Evolutionary conservation across 2,113 vertebrate species (phyloP), one percentile per base, ranked within the genome.

Genomic region (Neoarius graeffei): DNA sequence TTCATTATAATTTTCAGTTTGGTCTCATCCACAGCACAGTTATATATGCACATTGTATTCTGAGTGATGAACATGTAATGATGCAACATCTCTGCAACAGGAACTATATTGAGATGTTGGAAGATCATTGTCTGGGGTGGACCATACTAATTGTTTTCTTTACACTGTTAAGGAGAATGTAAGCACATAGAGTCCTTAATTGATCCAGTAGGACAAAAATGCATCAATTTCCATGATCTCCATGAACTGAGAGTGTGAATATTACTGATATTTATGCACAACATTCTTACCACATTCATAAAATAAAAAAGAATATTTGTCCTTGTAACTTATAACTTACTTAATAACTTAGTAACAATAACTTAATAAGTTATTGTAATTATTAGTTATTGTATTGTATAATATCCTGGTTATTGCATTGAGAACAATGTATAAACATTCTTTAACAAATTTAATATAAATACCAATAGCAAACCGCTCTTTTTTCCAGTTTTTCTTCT

Each of bases 11-110:
- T 88, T 77, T 69, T 86, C 69, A 64, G 17, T 48, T 64, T 48
- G 35, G 57, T 77, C 48, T 90, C 81, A 59, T 90, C 81, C 35
- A 69, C 80, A 30, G 76, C 56, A 64, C 27, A 83, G 50, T 73
- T 73, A 77, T 86, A 73, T 67, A 57, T 71, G 57, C 54, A 81
- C 35, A 5, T 62, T 82, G 9, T 82, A 64, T 71, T 79, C 42
- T 64, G 25, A 76, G 85, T 85, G 73, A 59, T 35, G 76, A 74
- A 76, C 42, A 62, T 48, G 19, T 56, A 87, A 67, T 90, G 87
- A 90, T 90, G 87, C 85, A 88, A 88, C 74, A 66, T 48, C 87
- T 48, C 62, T 25, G 87, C 86, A 90, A 90, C 71, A 79, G 79
- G 27, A 86, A 71, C 35, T 23, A 15, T 64, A 73, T 15, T 79